Evolutionary conservation across 1,140 invertebrate genomes (phyloP).

Genomic region (Aphis craccivora): DNA sequence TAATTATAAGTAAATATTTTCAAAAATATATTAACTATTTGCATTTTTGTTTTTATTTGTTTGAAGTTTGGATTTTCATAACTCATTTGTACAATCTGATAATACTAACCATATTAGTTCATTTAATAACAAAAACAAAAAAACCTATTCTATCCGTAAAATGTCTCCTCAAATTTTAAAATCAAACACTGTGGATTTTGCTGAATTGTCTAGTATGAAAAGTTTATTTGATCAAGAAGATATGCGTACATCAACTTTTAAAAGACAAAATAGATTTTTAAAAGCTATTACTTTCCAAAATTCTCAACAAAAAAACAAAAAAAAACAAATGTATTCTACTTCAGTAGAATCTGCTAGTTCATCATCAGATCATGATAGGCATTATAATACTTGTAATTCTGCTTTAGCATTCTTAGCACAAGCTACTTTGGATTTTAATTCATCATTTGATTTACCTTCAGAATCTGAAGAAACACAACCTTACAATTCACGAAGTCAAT

Average conservation of each 20-base stretch:
- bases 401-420: conserved; percentile 50
- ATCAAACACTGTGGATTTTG: conserved; percentile 54
- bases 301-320: conserved; percentile 41
- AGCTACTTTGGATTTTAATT: conserved; percentile 50
- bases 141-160: conserved; percentile 21
- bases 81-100: neutral
- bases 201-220: conserved; percentile 54
- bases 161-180: conserved; percentile 40
- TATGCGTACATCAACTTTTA: conserved; percentile 36
- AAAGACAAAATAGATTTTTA: conserved; percentile 49
- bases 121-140: conserved; percentile 42
- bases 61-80: conserved; percentile 51
- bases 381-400: conserved; percentile 55
- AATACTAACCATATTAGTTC: conserved; percentile 33
- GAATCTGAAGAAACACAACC: conserved; percentile 27
- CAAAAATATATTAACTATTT: conserved; percentile 36
- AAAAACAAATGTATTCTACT: conserved; percentile 37
- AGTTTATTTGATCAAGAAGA: conserved; percentile 53
- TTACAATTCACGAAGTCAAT: neutral
- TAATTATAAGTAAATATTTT: neutral
- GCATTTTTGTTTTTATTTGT: conserved; percentile 27
- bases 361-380: conserved; percentile 47
- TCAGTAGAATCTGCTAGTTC: conserved; percentile 52
- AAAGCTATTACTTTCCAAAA: conserved; percentile 55
- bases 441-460: conserved; percentile 47